Percentiles rank a stretch among this genome's conserved stretches.
Evolutionary conservation across 1,140 invertebrate genomes (phyloP).

Genomic region (Camponotus vicinus): DNA sequence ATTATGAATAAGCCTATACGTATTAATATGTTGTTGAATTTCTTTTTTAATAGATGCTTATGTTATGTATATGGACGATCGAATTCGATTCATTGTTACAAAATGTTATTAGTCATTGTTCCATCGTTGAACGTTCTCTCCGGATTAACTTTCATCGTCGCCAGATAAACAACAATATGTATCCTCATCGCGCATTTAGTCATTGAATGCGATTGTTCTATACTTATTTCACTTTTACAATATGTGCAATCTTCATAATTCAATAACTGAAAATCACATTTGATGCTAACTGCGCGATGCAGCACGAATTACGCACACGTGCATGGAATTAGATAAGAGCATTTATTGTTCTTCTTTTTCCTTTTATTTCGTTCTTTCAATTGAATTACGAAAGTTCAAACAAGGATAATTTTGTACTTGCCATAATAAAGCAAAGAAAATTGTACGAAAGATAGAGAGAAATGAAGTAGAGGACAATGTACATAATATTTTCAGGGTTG

Average conservation of each 20-base stretch:
- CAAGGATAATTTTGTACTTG: constrained; percentile 72
- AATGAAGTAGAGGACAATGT: constrained; percentile 49
- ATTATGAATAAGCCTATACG: constrained; percentile 25
- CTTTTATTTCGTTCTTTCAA: constrained; percentile 25
- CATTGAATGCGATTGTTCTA: not conserved
- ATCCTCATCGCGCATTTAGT: constrained; percentile 33
- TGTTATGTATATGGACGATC: constrained; percentile 1
- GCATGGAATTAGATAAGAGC: not conserved
- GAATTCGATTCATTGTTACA: constrained; percentile 34
- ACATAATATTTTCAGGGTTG: constrained; percentile 62
- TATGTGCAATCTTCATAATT: constrained; percentile 7
- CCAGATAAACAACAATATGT: not conserved
- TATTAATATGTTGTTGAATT: constrained; percentile 61
- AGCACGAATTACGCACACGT: not conserved
- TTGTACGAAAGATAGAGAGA: constrained; percentile 50
- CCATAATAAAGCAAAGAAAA: constrained; percentile 64
- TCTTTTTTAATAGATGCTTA: constrained; percentile 49
- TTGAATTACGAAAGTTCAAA: constrained; percentile 47
- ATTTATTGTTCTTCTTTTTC: not conserved
- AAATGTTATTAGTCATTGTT: constrained; percentile 38
- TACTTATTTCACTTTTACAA: constrained; percentile 7
- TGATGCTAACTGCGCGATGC: constrained; percentile 8
- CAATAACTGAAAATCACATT: not conserved
- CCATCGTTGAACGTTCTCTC: constrained; percentile 17
- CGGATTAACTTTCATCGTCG: constrained; percentile 29